These are phyloP conservation scores for Pachymerium ferrugineum DNA, from an alignment of 2,888 invertebrate species.

Conservation along the genomic window DNA sequence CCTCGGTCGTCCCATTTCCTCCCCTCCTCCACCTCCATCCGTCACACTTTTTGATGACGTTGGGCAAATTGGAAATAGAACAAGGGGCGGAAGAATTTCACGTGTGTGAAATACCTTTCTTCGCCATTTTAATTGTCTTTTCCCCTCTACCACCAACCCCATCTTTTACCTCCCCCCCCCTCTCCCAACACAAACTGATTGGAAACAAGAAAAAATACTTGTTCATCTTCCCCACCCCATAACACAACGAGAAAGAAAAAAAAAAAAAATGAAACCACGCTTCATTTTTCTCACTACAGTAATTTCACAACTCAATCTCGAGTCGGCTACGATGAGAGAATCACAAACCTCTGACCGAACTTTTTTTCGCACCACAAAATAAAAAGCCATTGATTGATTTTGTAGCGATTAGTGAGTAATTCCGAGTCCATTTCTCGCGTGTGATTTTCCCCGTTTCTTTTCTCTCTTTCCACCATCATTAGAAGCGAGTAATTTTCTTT, in stretches of 20 bases:
- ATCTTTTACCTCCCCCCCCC: not conserved
- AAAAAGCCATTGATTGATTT: slow-evolving; percentile 23
- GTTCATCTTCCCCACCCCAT: slow-evolving; percentile 10
- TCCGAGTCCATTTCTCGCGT: slow-evolving; percentile 25
- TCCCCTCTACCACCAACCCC: not conserved
- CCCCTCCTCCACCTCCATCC: slow-evolving; percentile 7
- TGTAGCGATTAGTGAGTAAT: slow-evolving; percentile 19
- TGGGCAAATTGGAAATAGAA: slow-evolving; percentile 24
- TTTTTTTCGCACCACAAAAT: not conserved
- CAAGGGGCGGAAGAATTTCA: slow-evolving; percentile 25
- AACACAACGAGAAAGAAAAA: not conserved
- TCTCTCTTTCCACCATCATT: slow-evolving; percentile 30
- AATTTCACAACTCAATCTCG: slow-evolving; percentile 19
- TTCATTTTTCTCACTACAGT: not conserved
- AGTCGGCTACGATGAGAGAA: slow-evolving; percentile 3
- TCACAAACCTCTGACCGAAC: not conserved
- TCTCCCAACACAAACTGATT: slow-evolving; percentile 22
- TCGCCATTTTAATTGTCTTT: slow-evolving; percentile 27
- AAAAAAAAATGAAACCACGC: not conserved
- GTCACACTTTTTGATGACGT: slow-evolving; percentile 24
- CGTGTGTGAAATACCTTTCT: slow-evolving; percentile 25
- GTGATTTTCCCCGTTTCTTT: slow-evolving; percentile 19
- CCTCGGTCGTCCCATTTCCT: slow-evolving; percentile 8
- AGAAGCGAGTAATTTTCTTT: slow-evolving; percentile 35
- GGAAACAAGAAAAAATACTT: slow-evolving; percentile 24